These are phyloP conservation scores for Megaceryle alcyon DNA, from an alignment of 2,797 vertebrate genomes.

Conservation along the genomic window DNA sequence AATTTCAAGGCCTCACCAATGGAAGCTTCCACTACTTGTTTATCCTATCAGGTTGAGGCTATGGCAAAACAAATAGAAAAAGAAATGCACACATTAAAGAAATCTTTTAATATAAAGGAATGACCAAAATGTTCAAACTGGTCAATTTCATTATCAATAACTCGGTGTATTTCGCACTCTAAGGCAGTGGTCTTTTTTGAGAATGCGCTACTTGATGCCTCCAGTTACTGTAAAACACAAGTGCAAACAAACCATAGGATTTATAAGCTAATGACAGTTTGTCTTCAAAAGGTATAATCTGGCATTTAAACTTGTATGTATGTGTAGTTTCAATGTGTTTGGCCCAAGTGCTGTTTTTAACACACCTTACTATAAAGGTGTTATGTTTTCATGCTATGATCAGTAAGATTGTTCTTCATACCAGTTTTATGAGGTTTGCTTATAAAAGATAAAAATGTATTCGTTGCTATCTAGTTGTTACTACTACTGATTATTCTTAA, in stretches of 20 bases:
- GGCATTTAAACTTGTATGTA: neutral
- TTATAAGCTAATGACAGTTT: neutral
- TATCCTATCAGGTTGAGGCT: neutral
- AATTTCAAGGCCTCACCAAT: neutral
- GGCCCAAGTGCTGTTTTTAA: neutral
- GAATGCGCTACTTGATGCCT: neutral
- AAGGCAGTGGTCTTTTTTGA: neutral
- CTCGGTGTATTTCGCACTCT: neutral
- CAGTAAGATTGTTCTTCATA: neutral
- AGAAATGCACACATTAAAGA: neutral
- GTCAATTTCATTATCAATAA: accelerated
- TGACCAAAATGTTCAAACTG: neutral
- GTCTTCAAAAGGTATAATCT: neutral
- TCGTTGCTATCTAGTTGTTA: neutral
- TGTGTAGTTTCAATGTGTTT: neutral
- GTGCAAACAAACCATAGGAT: neutral
- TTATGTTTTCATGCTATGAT: accelerated
- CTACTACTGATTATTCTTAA: neutral
- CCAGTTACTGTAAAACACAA: neutral
- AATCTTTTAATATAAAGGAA: neutral
- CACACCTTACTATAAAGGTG: neutral
- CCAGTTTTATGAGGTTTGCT: neutral
- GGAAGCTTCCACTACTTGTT: neutral
- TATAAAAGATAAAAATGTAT: neutral
- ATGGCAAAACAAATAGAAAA: neutral